Percentiles rank a stretch among this genome's conserved stretches.
Evolutionary conservation across 2,113 vertebrate species (phyloP).

Genomic region (Oryzias curvinotus): DNA sequence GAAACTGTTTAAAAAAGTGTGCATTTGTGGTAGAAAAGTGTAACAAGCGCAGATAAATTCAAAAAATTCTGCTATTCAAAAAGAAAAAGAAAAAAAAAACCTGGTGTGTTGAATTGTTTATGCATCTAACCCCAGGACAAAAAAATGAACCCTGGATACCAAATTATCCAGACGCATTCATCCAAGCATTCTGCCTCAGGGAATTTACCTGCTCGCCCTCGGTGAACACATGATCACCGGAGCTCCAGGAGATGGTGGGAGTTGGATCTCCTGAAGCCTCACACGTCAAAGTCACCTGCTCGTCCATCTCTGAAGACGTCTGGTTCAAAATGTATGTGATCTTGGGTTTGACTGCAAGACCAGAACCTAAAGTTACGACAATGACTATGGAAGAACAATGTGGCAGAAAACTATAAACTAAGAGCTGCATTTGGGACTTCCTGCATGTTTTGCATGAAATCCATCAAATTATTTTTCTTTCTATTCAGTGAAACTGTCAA

Average conservation of each 20-base stretch:
- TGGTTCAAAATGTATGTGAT: conserved; percentile 95
- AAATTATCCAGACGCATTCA: conserved; percentile 5
- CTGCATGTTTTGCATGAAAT: no score
- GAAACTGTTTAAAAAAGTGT: no score
- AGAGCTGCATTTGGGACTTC: conserved; percentile 16
- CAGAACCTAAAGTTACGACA: conserved; percentile 23
- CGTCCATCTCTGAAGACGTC: conserved; percentile 90
- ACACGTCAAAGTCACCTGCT: conserved; percentile 93
- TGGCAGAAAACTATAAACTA: conserved; percentile 20
- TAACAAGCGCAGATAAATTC: no score
- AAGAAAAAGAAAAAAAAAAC: no score
- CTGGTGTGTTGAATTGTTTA: no score
- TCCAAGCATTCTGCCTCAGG: background rate
- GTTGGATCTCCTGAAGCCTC: conserved; percentile 96
- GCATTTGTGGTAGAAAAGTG: no score
- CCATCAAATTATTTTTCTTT: conserved; percentile 31
- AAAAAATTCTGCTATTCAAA: no score
- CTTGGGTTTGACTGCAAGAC: conserved; percentile 88
- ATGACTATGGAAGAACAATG: background rate
- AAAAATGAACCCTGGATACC: background rate
- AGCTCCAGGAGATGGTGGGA: conserved; percentile 93
- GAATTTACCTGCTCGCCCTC: conserved; percentile 92
- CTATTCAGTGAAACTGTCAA: conserved; percentile 35
- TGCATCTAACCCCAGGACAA: no score
- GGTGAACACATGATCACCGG: conserved; percentile 84